Evolutionary conservation across 2,113 vertebrate species (phyloP).

Genomic region (Hyla sarda): DNA sequence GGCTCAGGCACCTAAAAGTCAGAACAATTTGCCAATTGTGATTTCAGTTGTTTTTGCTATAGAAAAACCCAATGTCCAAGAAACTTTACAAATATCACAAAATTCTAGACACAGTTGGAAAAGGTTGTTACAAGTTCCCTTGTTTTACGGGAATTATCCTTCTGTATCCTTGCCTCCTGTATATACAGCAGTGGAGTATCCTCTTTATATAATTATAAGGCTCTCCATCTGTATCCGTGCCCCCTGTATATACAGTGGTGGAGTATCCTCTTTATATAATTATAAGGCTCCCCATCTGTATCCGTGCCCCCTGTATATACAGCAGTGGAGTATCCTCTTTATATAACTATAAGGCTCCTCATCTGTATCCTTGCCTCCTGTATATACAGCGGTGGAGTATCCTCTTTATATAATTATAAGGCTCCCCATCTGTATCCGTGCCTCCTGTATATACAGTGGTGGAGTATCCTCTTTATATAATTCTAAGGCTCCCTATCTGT

Average conservation of each 20-base stretch:
- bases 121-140: no score
- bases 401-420: background rate
- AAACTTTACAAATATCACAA: background rate
- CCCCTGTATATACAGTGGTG: no score
- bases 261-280: background rate
- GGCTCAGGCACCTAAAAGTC: background rate
- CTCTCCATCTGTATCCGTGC: no score
- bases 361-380: no score
- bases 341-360: background rate
- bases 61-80: background rate
- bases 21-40: background rate
- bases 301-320: no score
- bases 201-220: background rate
- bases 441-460: background rate
- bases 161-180: no score
- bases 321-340: background rate
- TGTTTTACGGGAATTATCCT: no score
- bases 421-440: background rate
- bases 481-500: no score
- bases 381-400: background rate
- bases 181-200: background rate
- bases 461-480: no score
- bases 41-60: background rate
- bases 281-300: no score
- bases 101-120: background rate